phyloP scores from a whole-genome alignment of 2,888 invertebrate genomes.

The Dendrolimus pini region DNA sequence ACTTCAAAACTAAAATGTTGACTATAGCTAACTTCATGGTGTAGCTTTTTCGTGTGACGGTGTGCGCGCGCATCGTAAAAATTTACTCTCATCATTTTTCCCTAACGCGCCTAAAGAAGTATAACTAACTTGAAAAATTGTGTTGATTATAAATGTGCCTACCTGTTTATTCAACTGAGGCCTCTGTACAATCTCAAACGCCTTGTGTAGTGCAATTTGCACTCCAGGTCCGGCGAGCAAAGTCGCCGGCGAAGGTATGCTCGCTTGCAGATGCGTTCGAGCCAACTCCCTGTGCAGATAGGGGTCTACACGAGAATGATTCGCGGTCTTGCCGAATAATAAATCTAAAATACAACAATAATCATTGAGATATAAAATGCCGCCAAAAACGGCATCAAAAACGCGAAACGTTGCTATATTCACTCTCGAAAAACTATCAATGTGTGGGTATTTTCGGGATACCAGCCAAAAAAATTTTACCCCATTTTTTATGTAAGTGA shows the following conservation, averaged over 20 bases:
- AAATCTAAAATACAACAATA: conserved; percentile 28
- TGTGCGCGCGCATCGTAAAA: too few relatives aligned
- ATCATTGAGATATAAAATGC: too few relatives aligned
- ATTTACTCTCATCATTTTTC: too few relatives aligned
- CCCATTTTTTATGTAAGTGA: too few relatives aligned
- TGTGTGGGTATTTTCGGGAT: too few relatives aligned
- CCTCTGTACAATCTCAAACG: conserved; percentile 67
- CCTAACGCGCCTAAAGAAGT: background rate
- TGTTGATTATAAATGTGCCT: background rate
- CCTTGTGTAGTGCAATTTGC: conserved; percentile 40
- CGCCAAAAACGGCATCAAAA: background rate
- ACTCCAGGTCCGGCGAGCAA: conserved; percentile 37
- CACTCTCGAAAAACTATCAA: too few relatives aligned
- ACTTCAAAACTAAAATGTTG: too few relatives aligned
- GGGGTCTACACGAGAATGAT: conserved; percentile 16
- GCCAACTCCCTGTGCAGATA: conserved; percentile 39
- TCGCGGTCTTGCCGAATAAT: conserved; percentile 39
- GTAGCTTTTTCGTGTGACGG: too few relatives aligned
- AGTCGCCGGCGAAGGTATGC: conserved; percentile 27
- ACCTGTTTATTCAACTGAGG: conserved; percentile 79
- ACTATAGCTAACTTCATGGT: too few relatives aligned
- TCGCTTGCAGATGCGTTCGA: conserved; percentile 41
- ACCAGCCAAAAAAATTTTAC: too few relatives aligned
- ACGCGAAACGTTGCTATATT: too few relatives aligned
- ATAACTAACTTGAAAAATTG: background rate